Evolutionary conservation across 2,113 vertebrate genomes (phyloP), one percentile per base, ranked within the genome.

Genomic region (Leptobrachium leishanense): DNA sequence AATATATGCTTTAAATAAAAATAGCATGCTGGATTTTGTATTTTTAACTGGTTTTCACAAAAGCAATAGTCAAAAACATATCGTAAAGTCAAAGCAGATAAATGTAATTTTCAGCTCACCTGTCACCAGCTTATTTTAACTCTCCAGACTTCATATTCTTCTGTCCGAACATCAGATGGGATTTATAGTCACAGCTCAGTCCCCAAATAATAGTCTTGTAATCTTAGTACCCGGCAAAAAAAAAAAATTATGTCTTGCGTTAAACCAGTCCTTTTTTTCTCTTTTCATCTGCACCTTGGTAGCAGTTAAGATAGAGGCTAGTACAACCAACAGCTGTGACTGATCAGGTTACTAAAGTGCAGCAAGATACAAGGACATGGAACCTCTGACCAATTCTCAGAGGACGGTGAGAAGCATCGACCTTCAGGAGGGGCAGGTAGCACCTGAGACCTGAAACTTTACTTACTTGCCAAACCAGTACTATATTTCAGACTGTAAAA

Each of bases 291-390:
- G 31, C 44, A n/a, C 43, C 40, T 10, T 72, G 43, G 2, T 46
- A 6, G 9, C 69, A 72, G 44, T 12, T 39, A 54, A 72, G 46
- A 41, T 31, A 72, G 50, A 31, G 4, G 50, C 69, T 6, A 11
- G 54, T 72, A 10, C 46, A 12, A 4, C 6, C 46, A 72, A 31
- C 69, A 72, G 44, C 71, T 65, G 55, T 68, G 66, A 43, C 78
- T 81, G 72, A 68, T 81, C 72, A 81, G 64, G 54, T 74, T 74
- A 68, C 78, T 68, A 59, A 68, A 68, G 42, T 62, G 73, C 53
- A 81, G 71, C 50, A 59, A 55, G 41, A 74, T 43, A 12, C 62
- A 12, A 59, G 54, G 64, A 31, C 71, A 73, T 3, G 55, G 20
- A 55, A 50, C 71, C 15, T 41, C n/a, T 81, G 78, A 68, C 71